phyloP scores from a whole-genome alignment of 2,113 vertebrate genomes.

The Peromyscus leucopus region DNA sequence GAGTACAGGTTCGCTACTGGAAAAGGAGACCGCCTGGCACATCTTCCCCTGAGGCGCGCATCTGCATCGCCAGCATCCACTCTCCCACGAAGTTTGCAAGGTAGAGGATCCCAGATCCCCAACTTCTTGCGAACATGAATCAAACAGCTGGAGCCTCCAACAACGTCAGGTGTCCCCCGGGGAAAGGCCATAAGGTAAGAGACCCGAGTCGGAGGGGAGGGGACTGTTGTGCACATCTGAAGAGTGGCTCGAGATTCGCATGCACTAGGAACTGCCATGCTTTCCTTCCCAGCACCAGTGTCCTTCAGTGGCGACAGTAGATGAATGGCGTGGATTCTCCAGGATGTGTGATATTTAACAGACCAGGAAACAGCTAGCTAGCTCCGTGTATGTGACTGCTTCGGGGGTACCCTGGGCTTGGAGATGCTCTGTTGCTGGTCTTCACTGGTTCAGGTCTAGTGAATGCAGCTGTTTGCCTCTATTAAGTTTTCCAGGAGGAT shows the following conservation, averaged over 20 bases:
- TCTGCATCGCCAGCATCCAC: background rate
- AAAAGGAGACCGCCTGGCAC: background rate
- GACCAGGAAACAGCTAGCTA: too few species aligned
- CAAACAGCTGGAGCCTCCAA: constrained; percentile 90
- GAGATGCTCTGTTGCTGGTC: background rate
- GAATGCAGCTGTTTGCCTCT: background rate
- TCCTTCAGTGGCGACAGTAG: background rate
- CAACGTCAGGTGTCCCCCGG: constrained; percentile 88
- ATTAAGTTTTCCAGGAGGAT: background rate
- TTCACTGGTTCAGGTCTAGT: fast-evolving
- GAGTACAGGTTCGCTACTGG: background rate
- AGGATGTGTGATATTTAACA: background rate
- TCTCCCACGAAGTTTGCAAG: constrained; percentile 35
- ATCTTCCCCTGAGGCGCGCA: background rate
- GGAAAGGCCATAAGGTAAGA: constrained; percentile 87
- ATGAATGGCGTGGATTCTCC: fast-evolving
- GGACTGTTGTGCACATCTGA: background rate
- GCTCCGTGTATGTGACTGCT: background rate
- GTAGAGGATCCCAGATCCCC: background rate
- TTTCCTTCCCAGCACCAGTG: background rate
- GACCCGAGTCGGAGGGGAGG: background rate
- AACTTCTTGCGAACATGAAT: constrained; percentile 85
- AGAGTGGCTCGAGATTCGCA: background rate
- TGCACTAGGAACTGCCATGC: background rate
- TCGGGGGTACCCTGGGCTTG: too few species aligned